These are phyloP conservation scores for Tribolium freemani DNA, from an alignment of 2,888 invertebrate species.

Conservation along the genomic window DNA sequence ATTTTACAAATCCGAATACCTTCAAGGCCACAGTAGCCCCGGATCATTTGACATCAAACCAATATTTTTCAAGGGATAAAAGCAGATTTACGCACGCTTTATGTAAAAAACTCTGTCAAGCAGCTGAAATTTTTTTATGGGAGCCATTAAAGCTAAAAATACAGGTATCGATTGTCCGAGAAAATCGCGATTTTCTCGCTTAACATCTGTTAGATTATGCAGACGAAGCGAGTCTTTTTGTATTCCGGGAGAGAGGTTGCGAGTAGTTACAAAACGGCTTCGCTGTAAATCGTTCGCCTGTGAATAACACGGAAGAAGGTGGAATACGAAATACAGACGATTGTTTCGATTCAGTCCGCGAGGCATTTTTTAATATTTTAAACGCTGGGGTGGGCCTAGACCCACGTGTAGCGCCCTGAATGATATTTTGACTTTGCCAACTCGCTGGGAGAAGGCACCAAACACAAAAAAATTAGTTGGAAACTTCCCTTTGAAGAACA, in stretches of 20 bases:
- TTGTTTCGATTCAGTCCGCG: slow-evolving; percentile 16
- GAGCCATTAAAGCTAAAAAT: not conserved
- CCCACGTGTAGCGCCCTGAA: no score
- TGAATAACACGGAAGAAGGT: slow-evolving; percentile 25
- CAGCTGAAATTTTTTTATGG: not conserved
- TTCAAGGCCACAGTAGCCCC: no score
- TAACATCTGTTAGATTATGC: slow-evolving; percentile 32
- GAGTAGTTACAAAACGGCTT: slow-evolving; percentile 32
- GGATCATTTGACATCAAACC: slow-evolving; percentile 1
- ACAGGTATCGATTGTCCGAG: not conserved
- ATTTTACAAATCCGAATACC: not conserved
- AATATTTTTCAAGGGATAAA: slow-evolving; percentile 4
- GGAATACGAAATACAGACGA: slow-evolving; percentile 26
- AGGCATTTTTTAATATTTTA: not conserved
- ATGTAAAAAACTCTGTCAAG: slow-evolving; percentile 1
- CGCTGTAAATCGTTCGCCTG: slow-evolving; percentile 28
- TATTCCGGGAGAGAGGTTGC: slow-evolving; percentile 17
- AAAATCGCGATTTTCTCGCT: not conserved
- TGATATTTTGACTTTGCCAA: no score
- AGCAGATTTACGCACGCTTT: not conserved
- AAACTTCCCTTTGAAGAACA: no score
- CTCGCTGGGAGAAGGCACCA: no score
- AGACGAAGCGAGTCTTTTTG: slow-evolving; percentile 23
- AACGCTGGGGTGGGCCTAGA: not conserved
- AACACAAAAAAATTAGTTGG: no score